Evolutionary conservation across 2,113 vertebrate species (phyloP).

Genomic region (Halcyon malimbica): DNA sequence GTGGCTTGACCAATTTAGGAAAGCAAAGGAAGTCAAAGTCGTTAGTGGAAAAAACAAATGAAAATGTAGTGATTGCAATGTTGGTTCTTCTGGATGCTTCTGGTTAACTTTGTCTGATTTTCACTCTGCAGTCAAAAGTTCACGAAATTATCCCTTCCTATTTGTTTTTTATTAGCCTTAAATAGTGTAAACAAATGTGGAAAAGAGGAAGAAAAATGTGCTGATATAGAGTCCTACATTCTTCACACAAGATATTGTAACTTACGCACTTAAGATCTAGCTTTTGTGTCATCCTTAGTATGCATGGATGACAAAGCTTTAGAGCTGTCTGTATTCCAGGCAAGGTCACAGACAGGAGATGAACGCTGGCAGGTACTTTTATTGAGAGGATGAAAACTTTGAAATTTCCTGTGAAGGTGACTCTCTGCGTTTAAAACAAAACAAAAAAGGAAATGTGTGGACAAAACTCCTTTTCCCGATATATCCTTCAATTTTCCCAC

Average conservation of each 20-base stretch:
- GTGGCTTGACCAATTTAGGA: neutral
- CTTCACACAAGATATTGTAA: neutral
- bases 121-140: neutral
- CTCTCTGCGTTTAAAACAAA: neutral
- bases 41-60: neutral
- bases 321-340: neutral
- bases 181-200: neutral
- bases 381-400: neutral
- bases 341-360: neutral
- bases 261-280: constrained; percentile 7
- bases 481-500: neutral
- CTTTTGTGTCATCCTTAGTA: neutral
- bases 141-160: neutral
- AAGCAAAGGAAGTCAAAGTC: neutral
- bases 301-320: constrained; percentile 5
- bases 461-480: neutral
- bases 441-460: neutral
- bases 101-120: neutral
- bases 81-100: neutral
- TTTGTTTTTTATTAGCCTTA: neutral
- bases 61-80: neutral
- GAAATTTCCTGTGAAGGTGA: constrained; percentile 16
- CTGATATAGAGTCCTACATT: neutral
- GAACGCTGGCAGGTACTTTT: neutral
- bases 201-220: neutral